Evolutionary conservation across 2,113 vertebrate species (phyloP), one percentile per base, ranked within the genome.

Genomic region (Camelus bactrianus): DNA sequence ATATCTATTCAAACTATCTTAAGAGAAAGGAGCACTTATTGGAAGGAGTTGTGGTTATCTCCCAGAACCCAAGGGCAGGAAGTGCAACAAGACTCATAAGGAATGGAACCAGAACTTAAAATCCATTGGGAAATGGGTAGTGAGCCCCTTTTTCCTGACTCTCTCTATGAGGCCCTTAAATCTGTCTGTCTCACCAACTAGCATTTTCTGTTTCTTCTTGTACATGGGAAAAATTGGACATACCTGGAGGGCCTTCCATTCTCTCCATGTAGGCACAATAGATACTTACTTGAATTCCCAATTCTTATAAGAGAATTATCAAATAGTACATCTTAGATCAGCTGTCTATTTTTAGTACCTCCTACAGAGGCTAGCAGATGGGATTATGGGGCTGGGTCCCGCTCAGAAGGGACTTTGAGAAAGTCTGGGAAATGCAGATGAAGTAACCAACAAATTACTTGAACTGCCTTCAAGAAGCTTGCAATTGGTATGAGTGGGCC

Each of bases 1-100:
- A 94, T 93, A 88, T 89, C 28, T 56, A n/a, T 62, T 87, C 46
- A 56, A 83, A 83, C 30, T 95, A 28, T 69, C 38, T 94, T 42
- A 72, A 94, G 42, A 64, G 58, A 96, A 96, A 90, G 20, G 75
- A 92, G 9, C 4, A 80, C 9, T 28, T 50, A 35, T n/a, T 86
- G 42, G 58, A 96, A 93, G 77, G 54, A 85, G 58, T 67, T 95
- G 83, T 88, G 12, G 30, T 46, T 93, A 3, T 85, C 22, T 93
- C 8, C 26, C 9, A 46, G 58, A 94, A 94, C 32, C 60, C 65
- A 48, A 92, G 54, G 26, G 30, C 50, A 72, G 22, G 42, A 95
- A 93, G 28, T 30, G 15, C 26, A 89, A 20, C 19, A 89, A 32
- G n/a, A 85, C 30, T 76, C 46, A 38, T 20, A 16, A 89, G 65